phyloP scores from a whole-genome alignment of 1,140 invertebrate species.

The Panonychus citri region DNA sequence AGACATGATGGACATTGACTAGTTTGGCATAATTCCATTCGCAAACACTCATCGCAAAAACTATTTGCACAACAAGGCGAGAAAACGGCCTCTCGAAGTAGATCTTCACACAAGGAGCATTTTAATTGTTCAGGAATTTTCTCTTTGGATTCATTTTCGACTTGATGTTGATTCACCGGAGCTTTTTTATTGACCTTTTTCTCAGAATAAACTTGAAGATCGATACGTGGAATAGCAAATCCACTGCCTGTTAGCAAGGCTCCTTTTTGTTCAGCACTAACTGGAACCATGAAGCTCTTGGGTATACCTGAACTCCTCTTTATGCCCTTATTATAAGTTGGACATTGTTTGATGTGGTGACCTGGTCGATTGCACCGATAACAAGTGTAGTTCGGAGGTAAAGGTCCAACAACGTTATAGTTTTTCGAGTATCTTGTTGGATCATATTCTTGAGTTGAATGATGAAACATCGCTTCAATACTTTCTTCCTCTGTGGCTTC shows the following conservation, averaged over 20 bases:
- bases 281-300: conserved; percentile 77
- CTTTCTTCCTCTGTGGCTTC: conserved; percentile 88
- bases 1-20: conserved; percentile 82
- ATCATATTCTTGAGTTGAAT: conserved; percentile 87
- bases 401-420: conserved; percentile 33
- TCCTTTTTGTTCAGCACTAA: conserved; percentile 62
- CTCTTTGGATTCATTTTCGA: conserved; percentile 29
- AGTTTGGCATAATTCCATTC: conserved; percentile 61
- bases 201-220: conserved; percentile 42
- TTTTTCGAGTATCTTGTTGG: conserved; percentile 59
- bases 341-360: conserved; percentile 33
- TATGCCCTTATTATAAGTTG: conserved; percentile 37
- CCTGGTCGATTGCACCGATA: conserved; percentile 33
- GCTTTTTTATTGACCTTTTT: conserved; percentile 48
- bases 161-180: conserved; percentile 34
- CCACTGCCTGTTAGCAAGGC: conserved; percentile 76
- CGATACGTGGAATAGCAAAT: conserved; percentile 69
- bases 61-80: conserved; percentile 91
- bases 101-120: conserved; percentile 71
- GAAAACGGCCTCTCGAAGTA: conserved; percentile 84
- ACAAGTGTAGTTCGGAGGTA: conserved; percentile 60
- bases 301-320: conserved; percentile 93
- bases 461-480: conserved; percentile 85
- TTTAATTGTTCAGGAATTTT: conserved; percentile 69
- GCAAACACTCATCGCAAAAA: conserved; percentile 92